Evolutionary conservation across 2,888 invertebrate species (phyloP), one percentile per base, ranked within the genome.

Genomic region (Sarcophaga caerulescens): DNA sequence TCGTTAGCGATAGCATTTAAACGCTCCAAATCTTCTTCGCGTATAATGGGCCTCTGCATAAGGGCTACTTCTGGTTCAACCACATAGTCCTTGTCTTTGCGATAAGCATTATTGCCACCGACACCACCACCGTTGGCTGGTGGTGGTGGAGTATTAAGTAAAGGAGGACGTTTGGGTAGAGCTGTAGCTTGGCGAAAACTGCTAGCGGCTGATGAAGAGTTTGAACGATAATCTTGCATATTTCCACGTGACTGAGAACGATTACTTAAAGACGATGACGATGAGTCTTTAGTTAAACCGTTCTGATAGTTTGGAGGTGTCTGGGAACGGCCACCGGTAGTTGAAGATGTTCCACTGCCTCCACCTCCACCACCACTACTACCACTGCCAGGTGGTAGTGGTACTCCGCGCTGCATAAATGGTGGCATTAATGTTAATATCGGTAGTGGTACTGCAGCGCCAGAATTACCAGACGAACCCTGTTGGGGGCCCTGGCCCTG

Each of bases 1-100:
- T 97, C 97, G 90, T 96, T 96, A 66, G 97, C 95, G 89, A 98
- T 97, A 91, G 98, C 97, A 93, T 98, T 98, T 94, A 99, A 96
- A 84, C 97, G 96, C 90, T 96, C 97, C 90, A 99, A 95, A 93
- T 98, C 98, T 92, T 98, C 98, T 91, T 98, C 98, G 89, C 97
- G 97, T 89, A 99, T 97, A 88, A 99, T 98, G 85, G 98, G 97
- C 79, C 97, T 95, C 88, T 96, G 95, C 82, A 96, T 94, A 90
- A 95, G 94, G 88, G 95, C 96, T 71, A 95, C 94, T 89, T 95
- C 95, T 75, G 95, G 94, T 84, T 93, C 91, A 47, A 93, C 91
- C 19, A 91, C 91, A 69, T 92, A 93, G 78, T 92, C 93, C 83
- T 92, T 92, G 14, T 91, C 92, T 87, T 91, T 90, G 19, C 90